Base-by-base conservation (phyloP, 2,113 vertebrate species). In the Bubo bubo region DNA sequence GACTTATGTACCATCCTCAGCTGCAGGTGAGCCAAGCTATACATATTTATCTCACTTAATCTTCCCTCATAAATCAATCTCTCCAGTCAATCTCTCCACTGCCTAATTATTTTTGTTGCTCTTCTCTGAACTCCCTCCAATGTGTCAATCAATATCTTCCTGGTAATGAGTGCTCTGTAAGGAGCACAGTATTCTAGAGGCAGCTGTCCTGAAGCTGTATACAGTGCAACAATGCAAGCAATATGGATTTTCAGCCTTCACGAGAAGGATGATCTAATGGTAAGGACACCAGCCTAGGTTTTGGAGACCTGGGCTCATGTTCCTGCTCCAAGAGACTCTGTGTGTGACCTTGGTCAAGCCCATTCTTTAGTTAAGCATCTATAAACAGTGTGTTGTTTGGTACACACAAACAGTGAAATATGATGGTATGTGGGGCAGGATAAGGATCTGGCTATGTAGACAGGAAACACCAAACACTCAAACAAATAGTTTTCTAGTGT, bases 81-180 rank as follows among this genome's bases (percentile, higher is more conserved):
- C 95, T 83, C 91, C 86, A 96, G 97, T 97, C 95, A 95, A 91
- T 97, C 96, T 96, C 89, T 93, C 92, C 87, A 82, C 94, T 97
- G 93, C 91, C 91, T 96, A 97, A 97, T 97, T 97, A 97, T 97
- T 97, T 97, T 96, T 96, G 95, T 90, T 96, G 95, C 96, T 97
- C 89, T 91, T 96, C 94, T 96, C 94, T 97, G 95, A 97, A 96
- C 97, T 97, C 93, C 87, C 77, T 97, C 87, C 96, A 95, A 96
- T 59, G 73, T 94, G 91, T 95, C 97, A 97, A 94, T 97, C 97
- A 97, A 97, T 97, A 97, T 26, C 71, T 91, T 88, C 45, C 89
- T 93, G 86, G 89, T 96, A 97, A 97, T 96, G 95, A 97, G 94
- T 94, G 86, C 74, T 90, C 81, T 94, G 94, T 41, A 60, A 93